These are phyloP conservation scores for Macaria liturata DNA, from an alignment of 2,888 invertebrate species.

Conservation along the genomic window DNA sequence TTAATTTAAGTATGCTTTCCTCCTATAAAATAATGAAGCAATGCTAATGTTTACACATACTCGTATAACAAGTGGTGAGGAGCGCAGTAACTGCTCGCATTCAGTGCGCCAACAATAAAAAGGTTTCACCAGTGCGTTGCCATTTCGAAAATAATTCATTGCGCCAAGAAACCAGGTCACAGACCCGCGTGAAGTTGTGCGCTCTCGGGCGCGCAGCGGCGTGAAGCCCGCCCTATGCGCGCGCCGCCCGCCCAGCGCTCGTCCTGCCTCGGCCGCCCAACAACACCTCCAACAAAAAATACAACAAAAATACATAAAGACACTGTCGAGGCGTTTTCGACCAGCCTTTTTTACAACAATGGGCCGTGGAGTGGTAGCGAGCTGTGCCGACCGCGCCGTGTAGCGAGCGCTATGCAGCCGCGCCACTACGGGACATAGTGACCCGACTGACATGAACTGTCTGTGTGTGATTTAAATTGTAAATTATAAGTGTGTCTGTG, in stretches of 20 bases:
- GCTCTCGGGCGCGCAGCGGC: conserved; percentile 14
- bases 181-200: conserved; percentile 39
- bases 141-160: conserved; percentile 78
- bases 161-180: conserved; percentile 68
- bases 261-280: conserved; percentile 43
- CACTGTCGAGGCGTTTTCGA: conserved; percentile 9
- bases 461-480: conserved; percentile 36
- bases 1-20: too few species aligned
- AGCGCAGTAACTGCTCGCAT: neutral
- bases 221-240: conserved; percentile 55
- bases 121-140: conserved; percentile 59
- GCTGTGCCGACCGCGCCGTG: conserved; percentile 1
- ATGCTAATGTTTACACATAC: too few species aligned
- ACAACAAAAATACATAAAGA: conserved; percentile 39
- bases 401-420: conserved; percentile 42
- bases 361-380: conserved; percentile 2
- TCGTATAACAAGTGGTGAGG: too few species aligned
- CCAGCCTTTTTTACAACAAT: conserved; percentile 20
- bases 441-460: conserved; percentile 31
- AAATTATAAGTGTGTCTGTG: conserved; percentile 36
- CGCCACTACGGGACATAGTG: conserved; percentile 37
- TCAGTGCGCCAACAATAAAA: conserved; percentile 35
- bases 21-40: too few species aligned
- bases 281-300: conserved; percentile 46
- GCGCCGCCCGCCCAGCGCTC: conserved; percentile 40